These are phyloP conservation scores for Sericinus montela DNA, from an alignment of 2,888 invertebrate species.

Conservation along the genomic window DNA sequence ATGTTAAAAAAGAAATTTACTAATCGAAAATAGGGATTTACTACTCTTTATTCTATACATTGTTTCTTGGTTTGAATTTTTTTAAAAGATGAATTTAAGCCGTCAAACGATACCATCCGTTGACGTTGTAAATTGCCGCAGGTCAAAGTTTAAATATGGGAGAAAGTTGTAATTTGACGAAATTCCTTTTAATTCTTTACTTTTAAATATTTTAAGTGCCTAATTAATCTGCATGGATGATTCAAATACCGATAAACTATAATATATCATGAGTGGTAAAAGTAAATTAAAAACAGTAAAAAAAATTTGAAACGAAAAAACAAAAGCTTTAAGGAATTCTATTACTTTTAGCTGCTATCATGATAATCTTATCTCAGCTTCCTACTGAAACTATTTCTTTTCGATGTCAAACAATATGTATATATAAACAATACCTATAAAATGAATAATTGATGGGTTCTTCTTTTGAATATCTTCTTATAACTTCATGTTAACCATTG, in stretches of 20 bases:
- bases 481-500: too few relatives aligned
- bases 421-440: not conserved
- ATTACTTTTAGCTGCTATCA: not conserved
- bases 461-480: too few relatives aligned
- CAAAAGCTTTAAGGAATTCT: not conserved
- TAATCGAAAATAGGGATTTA: too few relatives aligned
- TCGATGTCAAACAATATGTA: not conserved
- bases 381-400: not conserved
- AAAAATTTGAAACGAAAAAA: not conserved
- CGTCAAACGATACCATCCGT: slow-evolving; percentile 8
- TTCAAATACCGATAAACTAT: slow-evolving; percentile 5
- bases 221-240: slow-evolving; percentile 7
- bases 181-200: slow-evolving; percentile 10
- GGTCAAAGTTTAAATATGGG: slow-evolving; percentile 15
- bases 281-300: not conserved
- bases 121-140: slow-evolving; percentile 11
- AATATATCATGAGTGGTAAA: not conserved
- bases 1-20: too few relatives aligned
- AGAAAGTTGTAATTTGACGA: slow-evolving; percentile 9
- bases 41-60: too few relatives aligned
- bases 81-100: slow-evolving; percentile 9
- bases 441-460: too few relatives aligned
- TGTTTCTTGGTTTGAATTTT: too few relatives aligned
- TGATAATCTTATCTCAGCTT: slow-evolving; percentile 5
- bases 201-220: slow-evolving; percentile 10